phyloP scores from a whole-genome alignment of 2,113 vertebrate species.

The Sakesphorus luctuosus region DNA sequence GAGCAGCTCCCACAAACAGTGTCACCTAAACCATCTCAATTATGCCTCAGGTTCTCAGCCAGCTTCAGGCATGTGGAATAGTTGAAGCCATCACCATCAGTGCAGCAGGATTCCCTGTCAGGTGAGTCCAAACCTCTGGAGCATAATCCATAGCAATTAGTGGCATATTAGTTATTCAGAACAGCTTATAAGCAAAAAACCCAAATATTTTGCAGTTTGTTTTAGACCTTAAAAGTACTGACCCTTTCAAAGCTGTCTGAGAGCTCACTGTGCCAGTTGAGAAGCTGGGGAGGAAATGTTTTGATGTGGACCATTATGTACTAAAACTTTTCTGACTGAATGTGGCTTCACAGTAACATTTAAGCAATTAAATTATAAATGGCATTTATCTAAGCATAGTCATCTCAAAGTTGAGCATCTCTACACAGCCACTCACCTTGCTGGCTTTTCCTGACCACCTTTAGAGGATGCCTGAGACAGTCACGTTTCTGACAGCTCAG shows the following conservation, averaged over 20 bases:
- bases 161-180: neutral
- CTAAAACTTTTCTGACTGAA: neutral
- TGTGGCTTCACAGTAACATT: neutral
- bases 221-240: neutral
- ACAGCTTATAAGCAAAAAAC: neutral
- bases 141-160: neutral
- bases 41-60: slow-evolving; percentile 85
- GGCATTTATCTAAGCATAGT: neutral
- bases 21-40: neutral
- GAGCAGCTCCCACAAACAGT: neutral
- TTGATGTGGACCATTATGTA: neutral
- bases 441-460: neutral
- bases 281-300: neutral
- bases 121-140: slow-evolving; percentile 72
- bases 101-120: slow-evolving; percentile 94
- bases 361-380: neutral
- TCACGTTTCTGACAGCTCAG: neutral
- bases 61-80: slow-evolving; percentile 94
- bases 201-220: neutral
- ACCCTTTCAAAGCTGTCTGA: neutral
- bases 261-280: neutral
- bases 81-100: slow-evolving; percentile 96
- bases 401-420: neutral
- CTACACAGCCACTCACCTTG: neutral
- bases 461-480: neutral